Percentiles rank a stretch among this genome's conserved stretches.
These are phyloP conservation scores for Calliphora vicina DNA, from an alignment of 1,140 invertebrate genomes.

Conservation along the genomic window DNA sequence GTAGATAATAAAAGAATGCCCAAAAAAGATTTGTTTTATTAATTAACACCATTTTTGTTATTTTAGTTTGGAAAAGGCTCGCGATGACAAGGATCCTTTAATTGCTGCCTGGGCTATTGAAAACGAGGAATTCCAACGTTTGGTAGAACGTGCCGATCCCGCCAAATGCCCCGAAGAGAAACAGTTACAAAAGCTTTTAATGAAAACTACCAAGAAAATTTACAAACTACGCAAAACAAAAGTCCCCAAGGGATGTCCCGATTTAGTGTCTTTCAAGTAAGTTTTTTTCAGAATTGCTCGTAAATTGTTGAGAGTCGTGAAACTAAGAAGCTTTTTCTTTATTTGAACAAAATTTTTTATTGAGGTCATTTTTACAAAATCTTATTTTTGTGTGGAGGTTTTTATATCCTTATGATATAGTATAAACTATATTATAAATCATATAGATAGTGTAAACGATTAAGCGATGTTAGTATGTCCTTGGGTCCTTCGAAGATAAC, in stretches of 20 bases:
- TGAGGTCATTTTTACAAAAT: too few species aligned
- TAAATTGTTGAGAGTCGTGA: too few species aligned
- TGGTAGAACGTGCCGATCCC: conserved; percentile 73
- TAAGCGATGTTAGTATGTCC: too few species aligned
- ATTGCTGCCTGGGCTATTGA: conserved; percentile 85
- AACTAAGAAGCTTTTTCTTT: too few species aligned
- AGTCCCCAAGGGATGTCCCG: conserved; percentile 87
- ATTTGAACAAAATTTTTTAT: too few species aligned
- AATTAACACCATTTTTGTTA: conserved; percentile 25
- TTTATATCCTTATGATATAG: too few species aligned
- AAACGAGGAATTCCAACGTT: conserved; percentile 83
- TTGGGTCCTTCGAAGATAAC: too few species aligned
- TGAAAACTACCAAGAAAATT: conserved; percentile 88
- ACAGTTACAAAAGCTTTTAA: conserved; percentile 81
- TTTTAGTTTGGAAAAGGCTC: conserved; percentile 73
- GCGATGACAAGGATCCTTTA: conserved; percentile 78
- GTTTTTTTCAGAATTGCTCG: too few species aligned
- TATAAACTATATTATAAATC: too few species aligned
- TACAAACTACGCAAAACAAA: conserved; percentile 88
- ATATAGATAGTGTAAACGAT: too few species aligned
- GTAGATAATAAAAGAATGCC: conserved; percentile 34
- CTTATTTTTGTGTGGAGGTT: too few species aligned
- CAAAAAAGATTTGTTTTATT: background rate
- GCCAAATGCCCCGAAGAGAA: conserved; percentile 76
- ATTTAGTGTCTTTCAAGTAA: conserved; percentile 93